These are phyloP conservation scores for Actinopyga echinites DNA, from an alignment of 53 echinoderm and acorn worm species.

Conservation along the genomic window DNA sequence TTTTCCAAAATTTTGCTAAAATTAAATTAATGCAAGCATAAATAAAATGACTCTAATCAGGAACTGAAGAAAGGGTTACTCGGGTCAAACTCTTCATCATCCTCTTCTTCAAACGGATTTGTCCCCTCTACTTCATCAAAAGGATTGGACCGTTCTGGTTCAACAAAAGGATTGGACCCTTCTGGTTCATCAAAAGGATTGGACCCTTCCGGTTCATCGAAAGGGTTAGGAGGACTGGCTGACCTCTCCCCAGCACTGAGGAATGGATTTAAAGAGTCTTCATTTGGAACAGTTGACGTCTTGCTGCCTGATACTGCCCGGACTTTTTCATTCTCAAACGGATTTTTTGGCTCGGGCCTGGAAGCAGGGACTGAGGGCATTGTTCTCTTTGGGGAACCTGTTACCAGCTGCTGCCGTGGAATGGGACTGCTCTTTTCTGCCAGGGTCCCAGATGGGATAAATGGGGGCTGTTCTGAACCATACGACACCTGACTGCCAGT, in stretches of 20 bases:
- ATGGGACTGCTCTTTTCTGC: background rate
- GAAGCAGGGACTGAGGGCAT: background rate
- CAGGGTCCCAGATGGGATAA: background rate
- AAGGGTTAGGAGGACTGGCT: slow-evolving; percentile 63
- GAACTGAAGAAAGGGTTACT: slow-evolving; percentile 72
- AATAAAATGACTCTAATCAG: background rate
- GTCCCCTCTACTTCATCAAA: too few species aligned
- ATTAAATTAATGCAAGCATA: too few species aligned
- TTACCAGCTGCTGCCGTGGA: background rate
- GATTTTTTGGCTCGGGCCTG: slow-evolving; percentile 43
- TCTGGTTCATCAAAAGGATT: slow-evolving; percentile 74
- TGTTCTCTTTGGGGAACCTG: background rate
- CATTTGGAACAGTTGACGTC: background rate
- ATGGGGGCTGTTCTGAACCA: slow-evolving; percentile 38
- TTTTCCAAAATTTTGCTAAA: too few species aligned
- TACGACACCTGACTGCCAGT: background rate
- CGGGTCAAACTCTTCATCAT: slow-evolving; percentile 44
- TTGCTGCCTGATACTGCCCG: background rate
- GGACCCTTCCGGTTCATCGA: slow-evolving; percentile 52
- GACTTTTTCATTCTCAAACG: slow-evolving; percentile 34
- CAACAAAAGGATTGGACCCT: background rate
- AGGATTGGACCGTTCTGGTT: too few species aligned
- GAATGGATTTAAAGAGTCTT: slow-evolving; percentile 21
- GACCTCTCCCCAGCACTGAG: slow-evolving; percentile 8
- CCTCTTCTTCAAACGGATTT: slow-evolving; percentile 90